phyloP scores from a whole-genome alignment of 2,888 invertebrate species.

The Synergus gifuensis region DNA sequence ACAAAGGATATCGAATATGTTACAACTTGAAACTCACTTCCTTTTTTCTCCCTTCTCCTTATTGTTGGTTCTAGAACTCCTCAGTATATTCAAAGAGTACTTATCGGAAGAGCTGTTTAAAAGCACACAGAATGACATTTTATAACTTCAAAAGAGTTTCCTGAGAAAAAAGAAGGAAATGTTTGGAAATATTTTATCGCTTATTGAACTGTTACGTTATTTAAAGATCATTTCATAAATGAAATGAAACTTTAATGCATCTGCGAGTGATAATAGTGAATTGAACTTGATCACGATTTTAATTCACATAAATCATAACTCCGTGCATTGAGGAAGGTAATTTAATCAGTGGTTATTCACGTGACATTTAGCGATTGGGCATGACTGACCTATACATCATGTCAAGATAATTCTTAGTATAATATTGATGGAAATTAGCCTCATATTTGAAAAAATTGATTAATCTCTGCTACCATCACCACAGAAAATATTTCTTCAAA shows the following conservation, averaged over 20 bases:
- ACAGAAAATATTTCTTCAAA: not conserved
- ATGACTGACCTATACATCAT: not conserved
- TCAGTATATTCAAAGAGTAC: not conserved
- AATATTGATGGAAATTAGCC: slow-evolving; percentile 7
- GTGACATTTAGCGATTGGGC: slow-evolving; percentile 15
- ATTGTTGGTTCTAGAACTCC: not conserved
- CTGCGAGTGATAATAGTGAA: not conserved
- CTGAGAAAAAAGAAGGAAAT: not conserved
- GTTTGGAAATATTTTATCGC: not conserved
- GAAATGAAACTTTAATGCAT: not conserved
- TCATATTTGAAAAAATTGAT: not conserved
- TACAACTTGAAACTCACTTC: slow-evolving; percentile 24
- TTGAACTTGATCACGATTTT: slow-evolving; percentile 11
- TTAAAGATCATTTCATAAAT: not conserved
- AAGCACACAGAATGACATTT: not conserved
- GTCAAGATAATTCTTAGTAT: slow-evolving; percentile 13
- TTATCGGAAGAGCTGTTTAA: slow-evolving; percentile 10
- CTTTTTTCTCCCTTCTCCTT: slow-evolving; percentile 19
- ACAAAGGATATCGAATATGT: slow-evolving; percentile 38
- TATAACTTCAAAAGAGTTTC: not conserved
- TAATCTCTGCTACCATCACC: not conserved
- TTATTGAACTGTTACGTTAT: not conserved
- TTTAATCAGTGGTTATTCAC: slow-evolving; percentile 1
- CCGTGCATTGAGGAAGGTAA: not conserved
- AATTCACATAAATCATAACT: slow-evolving; percentile 9